Base-by-base conservation (phyloP, 1,140 invertebrate genomes). In the Vanessa atalanta region DNA sequence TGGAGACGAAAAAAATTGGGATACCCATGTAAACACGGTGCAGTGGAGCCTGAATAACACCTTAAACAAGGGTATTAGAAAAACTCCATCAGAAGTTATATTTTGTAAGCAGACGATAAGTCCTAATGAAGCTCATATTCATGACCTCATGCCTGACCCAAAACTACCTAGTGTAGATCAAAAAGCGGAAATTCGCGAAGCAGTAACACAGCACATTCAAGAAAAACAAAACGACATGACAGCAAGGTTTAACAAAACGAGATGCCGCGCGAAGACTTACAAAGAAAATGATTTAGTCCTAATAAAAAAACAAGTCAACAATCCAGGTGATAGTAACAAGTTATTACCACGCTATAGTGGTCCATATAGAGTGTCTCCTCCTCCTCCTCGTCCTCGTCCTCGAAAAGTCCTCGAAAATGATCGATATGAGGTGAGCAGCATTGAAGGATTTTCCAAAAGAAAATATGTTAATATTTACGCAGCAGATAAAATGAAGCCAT, bases 281-380 rank as follows among this genome's bases (percentile, higher is more conserved):
- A 68, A 60, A 63, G 55, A 60, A 60, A 60, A 60, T 60, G 55
- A 60, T 60, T 60, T 60, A 60, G 55, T 60, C 20, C 55, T 60
- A 14, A n/a, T 60, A 60, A 8, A 60, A 51, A 51, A 51, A 51
- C 50, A 51, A 51, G 50, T 51, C 50, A 51, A 51, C 13, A 51
- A 51, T 51, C 50, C 50, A 51, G 50, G 50, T 51, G 50, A 51
- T 15, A 51, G 50, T 51, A 51, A 51, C 50, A 51, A 51, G 50
- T 51, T 51, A 51, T 51, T 51, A 51, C 50, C 50, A 51, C 50
- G 50, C 14, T 51, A 51, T 51, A 51, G 50, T 51, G 50, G 50
- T 51, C 50, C 50, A 51, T 51, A 51, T 51, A 12, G 50, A 51
- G 50, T 51, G 50, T 51, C 50, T 51, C n/a, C n/a, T n/a, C n/a